Conservation (phyloP, 1,140 invertebrate genomes). For the Drosophila prosaltans region DNA sequence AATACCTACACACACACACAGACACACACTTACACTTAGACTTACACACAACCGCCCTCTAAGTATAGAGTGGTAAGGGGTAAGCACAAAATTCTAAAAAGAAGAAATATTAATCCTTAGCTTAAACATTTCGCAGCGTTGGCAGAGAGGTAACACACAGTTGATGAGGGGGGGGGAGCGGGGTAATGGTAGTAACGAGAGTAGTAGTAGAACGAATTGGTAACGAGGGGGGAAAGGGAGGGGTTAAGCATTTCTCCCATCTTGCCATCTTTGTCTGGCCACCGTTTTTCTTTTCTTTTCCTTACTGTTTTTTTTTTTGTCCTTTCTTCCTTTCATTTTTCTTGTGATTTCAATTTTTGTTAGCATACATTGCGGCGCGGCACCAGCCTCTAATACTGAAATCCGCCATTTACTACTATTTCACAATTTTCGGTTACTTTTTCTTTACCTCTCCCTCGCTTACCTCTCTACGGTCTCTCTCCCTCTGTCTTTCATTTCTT, state of each 20-base stretch:
- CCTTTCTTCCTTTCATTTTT: conserved; percentile 5
- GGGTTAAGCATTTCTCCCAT: conserved; percentile 5
- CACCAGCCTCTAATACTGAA: conserved; percentile 65
- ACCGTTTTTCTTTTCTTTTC: not conserved
- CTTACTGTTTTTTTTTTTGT: not conserved
- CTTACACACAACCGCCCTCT: conserved; percentile 14
- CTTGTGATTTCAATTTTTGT: conserved; percentile 26
- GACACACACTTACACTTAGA: conserved; percentile 1
- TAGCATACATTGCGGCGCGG: conserved; percentile 48
- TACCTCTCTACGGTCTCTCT: not conserved
- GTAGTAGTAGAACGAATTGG: not conserved
- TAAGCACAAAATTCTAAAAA: conserved; percentile 78
- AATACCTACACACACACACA: conserved; percentile 48
- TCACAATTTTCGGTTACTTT: conserved; percentile 41
- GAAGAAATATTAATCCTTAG: conserved; percentile 79
- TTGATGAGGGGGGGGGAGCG: not conserved
- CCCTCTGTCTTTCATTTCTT: not conserved
- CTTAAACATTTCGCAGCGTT: conserved; percentile 75
- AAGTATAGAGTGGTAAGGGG: conserved; percentile 4
- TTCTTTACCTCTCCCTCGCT: not conserved
- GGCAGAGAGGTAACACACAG: conserved; percentile 6
- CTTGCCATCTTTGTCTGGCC: conserved; percentile 22
- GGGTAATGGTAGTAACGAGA: not conserved
- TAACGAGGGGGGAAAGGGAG: not conserved
- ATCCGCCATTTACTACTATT: conserved; percentile 67